Conservation (phyloP, 2,797 vertebrate genomes). For the Melopsittacus undulatus region DNA sequence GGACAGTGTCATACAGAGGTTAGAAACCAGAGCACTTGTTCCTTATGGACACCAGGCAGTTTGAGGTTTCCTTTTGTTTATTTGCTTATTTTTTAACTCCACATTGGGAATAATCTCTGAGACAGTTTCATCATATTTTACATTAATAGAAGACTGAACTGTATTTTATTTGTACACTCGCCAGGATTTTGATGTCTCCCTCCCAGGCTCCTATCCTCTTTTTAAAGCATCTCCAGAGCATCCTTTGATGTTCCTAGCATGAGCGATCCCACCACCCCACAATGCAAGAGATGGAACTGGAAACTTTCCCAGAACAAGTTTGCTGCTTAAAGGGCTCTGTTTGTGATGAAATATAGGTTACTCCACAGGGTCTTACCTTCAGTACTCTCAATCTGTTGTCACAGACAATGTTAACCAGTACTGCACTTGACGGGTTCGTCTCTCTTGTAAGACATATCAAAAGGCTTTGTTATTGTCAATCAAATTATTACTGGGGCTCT, state of each 20-base stretch:
- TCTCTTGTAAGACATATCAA: background rate
- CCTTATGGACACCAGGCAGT: slow-evolving; percentile 35
- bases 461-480: background rate
- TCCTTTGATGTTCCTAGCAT: slow-evolving; percentile 71
- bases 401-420: background rate
- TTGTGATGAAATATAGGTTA: slow-evolving; percentile 55
- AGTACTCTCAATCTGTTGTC: slow-evolving; percentile 16
- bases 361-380: slow-evolving; percentile 50
- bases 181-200: slow-evolving; percentile 70
- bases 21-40: slow-evolving; percentile 24
- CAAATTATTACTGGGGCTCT: background rate
- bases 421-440: background rate
- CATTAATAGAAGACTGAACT: slow-evolving; percentile 61
- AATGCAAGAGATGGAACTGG: slow-evolving; percentile 55
- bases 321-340: slow-evolving; percentile 47
- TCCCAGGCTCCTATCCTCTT: slow-evolving; percentile 63
- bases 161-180: slow-evolving; percentile 71
- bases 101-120: slow-evolving; percentile 59
- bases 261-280: slow-evolving; percentile 64
- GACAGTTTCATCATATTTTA: slow-evolving; percentile 63
- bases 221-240: slow-evolving; percentile 42
- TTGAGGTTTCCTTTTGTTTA: background rate
- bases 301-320: slow-evolving; percentile 67
- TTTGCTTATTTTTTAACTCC: slow-evolving; percentile 47
- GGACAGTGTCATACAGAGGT: background rate